phyloP scores from a whole-genome alignment of 2,888 invertebrate species.

The Melitaea athalia region DNA sequence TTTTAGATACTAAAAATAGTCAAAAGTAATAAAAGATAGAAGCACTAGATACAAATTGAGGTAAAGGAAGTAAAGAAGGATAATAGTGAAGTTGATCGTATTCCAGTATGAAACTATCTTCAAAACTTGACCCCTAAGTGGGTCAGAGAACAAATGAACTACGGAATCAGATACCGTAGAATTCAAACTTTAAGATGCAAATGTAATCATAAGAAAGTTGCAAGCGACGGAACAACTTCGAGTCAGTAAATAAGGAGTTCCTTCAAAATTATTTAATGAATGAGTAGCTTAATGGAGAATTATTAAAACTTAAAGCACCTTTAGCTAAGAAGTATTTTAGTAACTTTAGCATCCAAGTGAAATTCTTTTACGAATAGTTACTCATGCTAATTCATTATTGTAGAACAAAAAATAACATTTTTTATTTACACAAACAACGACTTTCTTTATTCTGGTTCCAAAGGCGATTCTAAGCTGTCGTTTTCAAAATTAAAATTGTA shows the following conservation, averaged over 20 bases:
- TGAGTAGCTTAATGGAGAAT: not conserved
- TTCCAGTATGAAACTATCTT: not conserved
- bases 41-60: not conserved
- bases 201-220: constrained; percentile 2
- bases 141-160: not conserved
- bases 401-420: too few relatives aligned
- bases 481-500: too few relatives aligned
- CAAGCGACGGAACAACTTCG: not conserved
- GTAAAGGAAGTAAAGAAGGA: too few relatives aligned
- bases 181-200: constrained; percentile 1
- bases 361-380: too few relatives aligned
- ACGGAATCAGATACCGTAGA: not conserved
- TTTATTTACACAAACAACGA: too few relatives aligned
- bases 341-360: too few relatives aligned
- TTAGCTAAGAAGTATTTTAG: not conserved
- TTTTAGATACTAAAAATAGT: too few relatives aligned
- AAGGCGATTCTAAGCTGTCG: too few relatives aligned
- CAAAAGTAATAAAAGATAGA: too few relatives aligned
- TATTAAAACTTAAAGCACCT: not conserved
- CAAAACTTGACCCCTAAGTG: constrained; percentile 2
- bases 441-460: too few relatives aligned
- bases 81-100: not conserved
- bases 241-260: not conserved
- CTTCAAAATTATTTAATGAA: not conserved
- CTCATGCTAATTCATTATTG: too few relatives aligned